phyloP scores from a whole-genome alignment of 2,113 vertebrate genomes.

The Synodontis membranacea region DNA sequence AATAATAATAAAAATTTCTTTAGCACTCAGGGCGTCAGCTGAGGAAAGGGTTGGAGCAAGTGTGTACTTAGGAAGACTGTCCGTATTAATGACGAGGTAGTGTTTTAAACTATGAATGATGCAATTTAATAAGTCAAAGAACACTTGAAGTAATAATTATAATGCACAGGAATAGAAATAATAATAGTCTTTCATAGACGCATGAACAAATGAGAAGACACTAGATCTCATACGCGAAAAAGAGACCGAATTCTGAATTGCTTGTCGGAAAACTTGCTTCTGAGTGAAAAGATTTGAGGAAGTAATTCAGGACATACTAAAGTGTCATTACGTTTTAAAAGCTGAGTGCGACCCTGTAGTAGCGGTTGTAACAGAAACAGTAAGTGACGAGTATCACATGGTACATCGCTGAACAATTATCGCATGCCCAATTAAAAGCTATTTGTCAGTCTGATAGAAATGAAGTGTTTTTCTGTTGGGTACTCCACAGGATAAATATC shows the following conservation, averaged over 20 bases:
- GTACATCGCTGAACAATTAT: neutral
- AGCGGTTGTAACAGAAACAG: neutral
- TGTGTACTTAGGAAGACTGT: neutral
- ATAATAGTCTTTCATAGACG: neutral
- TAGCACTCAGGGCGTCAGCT: neutral
- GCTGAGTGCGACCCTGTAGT: neutral
- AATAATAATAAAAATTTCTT: too few species aligned
- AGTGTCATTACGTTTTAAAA: neutral
- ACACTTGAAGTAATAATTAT: neutral
- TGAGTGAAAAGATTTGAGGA: neutral
- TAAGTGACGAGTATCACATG: neutral
- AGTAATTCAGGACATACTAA: neutral
- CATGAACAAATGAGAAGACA: neutral
- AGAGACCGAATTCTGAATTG: neutral
- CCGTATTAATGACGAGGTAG: neutral
- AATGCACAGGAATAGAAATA: neutral
- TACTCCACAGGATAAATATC: constrained; percentile 10
- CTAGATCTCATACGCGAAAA: neutral
- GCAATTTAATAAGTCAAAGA: neutral
- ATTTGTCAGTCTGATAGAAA: neutral
- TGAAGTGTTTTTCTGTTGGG: neutral
- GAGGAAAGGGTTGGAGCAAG: neutral
- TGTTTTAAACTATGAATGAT: neutral
- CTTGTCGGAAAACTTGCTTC: neutral
- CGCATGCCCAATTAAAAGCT: neutral